phyloP scores from a whole-genome alignment of 2,113 vertebrate species.

The Sturnira hondurensis region DNA sequence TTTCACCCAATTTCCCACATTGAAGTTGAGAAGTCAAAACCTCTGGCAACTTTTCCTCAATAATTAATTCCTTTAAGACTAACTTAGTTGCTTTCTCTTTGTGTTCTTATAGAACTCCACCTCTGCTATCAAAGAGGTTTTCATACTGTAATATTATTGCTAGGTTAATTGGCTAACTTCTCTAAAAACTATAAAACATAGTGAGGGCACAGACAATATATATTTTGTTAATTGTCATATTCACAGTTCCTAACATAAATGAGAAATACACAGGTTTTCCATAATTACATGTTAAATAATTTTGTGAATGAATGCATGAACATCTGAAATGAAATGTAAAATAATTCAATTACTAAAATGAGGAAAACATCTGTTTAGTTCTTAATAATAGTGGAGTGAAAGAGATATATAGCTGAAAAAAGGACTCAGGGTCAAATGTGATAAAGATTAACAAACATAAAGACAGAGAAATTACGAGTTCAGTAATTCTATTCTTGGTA shows the following conservation, averaged over 20 bases:
- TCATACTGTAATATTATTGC: no score
- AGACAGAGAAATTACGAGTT: background rate
- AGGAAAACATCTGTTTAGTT: background rate
- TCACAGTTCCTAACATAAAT: background rate
- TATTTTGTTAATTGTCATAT: background rate
- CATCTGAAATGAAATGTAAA: conserved; percentile 12
- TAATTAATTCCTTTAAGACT: background rate
- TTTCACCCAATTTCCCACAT: background rate
- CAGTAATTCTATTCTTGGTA: background rate
- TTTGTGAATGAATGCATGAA: background rate
- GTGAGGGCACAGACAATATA: background rate
- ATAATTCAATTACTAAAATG: background rate
- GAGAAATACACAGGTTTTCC: background rate
- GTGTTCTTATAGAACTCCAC: background rate
- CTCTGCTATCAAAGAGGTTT: background rate
- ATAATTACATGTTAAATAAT: background rate
- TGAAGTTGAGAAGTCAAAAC: background rate
- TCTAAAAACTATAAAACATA: background rate
- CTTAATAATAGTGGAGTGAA: background rate
- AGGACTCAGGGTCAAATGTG: background rate
- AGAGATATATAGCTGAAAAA: background rate
- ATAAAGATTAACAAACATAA: background rate
- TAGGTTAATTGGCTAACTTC: background rate
- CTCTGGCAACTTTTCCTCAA: background rate
- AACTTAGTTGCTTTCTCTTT: background rate